Evolutionary conservation across 2,888 invertebrate species (phyloP).

Genomic region (Campoplex nolae): DNA sequence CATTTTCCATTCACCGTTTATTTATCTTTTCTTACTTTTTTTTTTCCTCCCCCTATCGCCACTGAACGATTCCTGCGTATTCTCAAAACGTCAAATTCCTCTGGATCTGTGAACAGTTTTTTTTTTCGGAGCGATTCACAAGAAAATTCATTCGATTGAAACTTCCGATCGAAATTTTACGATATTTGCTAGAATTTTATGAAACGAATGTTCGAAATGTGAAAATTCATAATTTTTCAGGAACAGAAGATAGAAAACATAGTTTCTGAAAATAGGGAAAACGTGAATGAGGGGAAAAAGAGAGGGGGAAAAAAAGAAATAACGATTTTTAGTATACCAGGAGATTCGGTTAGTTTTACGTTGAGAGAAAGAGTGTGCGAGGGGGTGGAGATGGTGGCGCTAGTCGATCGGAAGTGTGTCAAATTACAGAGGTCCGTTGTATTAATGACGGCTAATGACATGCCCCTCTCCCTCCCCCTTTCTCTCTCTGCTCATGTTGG

Average conservation of each 20-base stretch:
- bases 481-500: conserved; percentile 22
- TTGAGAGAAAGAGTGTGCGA: conserved; percentile 42
- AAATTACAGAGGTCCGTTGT: conserved; percentile 83
- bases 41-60: not conserved
- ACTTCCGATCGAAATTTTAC: not conserved
- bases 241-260: not conserved
- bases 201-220: not conserved
- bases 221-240: not conserved
- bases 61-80: not conserved
- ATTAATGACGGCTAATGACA: conserved; percentile 84
- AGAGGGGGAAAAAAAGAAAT: conserved; percentile 3
- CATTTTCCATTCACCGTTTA: conserved; percentile 42
- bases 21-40: not conserved
- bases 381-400: conserved; percentile 80
- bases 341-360: conserved; percentile 50
- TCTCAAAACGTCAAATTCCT: not conserved
- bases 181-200: not conserved
- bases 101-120: not conserved
- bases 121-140: not conserved
- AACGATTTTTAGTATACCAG: conserved; percentile 42
- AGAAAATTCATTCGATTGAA: not conserved
- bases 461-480: conserved; percentile 74
- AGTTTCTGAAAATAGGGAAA: conserved; percentile 5
- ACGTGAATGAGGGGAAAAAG: not conserved
- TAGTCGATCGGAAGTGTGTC: conserved; percentile 84